Conservation (phyloP, 2,113 vertebrate species). For the Nannobrachium achirus region DNA sequence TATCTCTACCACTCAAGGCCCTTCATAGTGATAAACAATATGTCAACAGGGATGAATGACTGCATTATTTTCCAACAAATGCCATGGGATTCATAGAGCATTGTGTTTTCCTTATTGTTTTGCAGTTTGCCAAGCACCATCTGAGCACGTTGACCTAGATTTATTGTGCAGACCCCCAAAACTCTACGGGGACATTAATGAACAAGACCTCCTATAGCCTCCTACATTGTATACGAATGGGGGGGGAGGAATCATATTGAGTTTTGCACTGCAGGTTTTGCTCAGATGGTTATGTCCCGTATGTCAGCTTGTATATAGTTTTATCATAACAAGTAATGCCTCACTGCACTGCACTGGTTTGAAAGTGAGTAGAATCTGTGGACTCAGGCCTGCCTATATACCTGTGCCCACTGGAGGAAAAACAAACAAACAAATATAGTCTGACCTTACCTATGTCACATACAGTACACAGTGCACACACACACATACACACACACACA, state of each 20-base stretch:
- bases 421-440: conserved; percentile 51
- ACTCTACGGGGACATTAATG: no score
- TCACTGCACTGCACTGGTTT: conserved; percentile 37
- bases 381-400: conserved; percentile 40
- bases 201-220: no score
- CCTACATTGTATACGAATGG: no score
- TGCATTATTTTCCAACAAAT: neutral
- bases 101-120: conserved; percentile 25
- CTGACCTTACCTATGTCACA: no score
- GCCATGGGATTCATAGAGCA: conserved; percentile 37
- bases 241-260: neutral
- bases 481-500: neutral
- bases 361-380: conserved; percentile 66
- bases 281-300: neutral
- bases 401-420: conserved; percentile 50
- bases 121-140: conserved; percentile 53
- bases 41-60: conserved; percentile 18
- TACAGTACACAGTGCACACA: conserved; percentile 47
- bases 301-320: neutral
- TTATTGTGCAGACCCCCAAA: neutral
- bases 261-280: neutral
- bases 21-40: conserved; percentile 47
- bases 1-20: conserved; percentile 39
- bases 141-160: conserved; percentile 37
- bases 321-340: conserved; percentile 25